phyloP scores from a whole-genome alignment of 2,113 vertebrate genomes.

The Sylvilagus bachmani region DNA sequence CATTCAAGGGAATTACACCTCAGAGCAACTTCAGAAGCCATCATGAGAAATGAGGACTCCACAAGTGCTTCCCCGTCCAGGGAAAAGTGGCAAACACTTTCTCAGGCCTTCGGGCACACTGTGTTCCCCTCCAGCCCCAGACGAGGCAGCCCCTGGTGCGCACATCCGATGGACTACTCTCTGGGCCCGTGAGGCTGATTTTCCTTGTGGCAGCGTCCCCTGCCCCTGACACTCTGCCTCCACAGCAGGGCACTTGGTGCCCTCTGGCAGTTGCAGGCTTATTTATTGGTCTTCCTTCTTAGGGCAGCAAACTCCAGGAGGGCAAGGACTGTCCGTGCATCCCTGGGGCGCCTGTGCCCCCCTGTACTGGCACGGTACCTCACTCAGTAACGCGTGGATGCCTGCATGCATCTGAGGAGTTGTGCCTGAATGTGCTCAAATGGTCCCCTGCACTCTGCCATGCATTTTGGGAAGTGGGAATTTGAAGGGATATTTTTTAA shows the following conservation, averaged over 20 bases:
- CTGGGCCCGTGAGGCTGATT: accelerated
- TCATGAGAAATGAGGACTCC: background rate
- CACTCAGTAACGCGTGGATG: background rate
- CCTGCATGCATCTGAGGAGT: background rate
- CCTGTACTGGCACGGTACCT: background rate
- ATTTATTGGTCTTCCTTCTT: background rate
- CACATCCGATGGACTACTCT: accelerated
- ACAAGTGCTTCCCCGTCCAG: background rate
- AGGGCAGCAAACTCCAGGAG: accelerated
- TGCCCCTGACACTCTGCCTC: accelerated
- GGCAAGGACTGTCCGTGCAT: background rate
- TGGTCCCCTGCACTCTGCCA: background rate
- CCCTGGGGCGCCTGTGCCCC: accelerated
- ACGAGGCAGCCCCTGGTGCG: background rate
- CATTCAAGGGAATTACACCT: background rate
- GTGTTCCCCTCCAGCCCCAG: background rate
- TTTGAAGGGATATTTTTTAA: background rate
- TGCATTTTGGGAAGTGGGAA: background rate
- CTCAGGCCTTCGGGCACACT: background rate
- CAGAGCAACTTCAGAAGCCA: background rate
- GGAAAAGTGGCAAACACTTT: background rate
- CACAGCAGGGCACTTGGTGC: accelerated
- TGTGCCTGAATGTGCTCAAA: background rate
- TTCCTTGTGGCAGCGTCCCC: accelerated
- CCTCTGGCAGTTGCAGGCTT: accelerated